Base-by-base conservation (phyloP, 2,888 invertebrate species). In the Epistrophe eligans region DNA sequence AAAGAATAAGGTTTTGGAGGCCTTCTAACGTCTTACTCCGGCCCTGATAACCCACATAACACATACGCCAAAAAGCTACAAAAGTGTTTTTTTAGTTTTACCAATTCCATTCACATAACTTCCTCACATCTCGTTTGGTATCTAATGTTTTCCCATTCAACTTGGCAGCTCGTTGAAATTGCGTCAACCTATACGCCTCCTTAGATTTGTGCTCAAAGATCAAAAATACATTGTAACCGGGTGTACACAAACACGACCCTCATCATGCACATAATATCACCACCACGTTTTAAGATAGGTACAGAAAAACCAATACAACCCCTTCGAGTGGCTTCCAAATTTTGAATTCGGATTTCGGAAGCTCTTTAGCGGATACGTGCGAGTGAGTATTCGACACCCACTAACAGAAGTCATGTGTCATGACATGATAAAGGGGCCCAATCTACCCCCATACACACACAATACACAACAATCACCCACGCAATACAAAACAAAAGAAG, bases 41-140 rank as follows among this genome's bases (percentile, higher is more conserved):
- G 4, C 55, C 8, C 28, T 55, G 32, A 9, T n/a, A 5, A 15
- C 32, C 8, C 9, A n/a, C 15, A 32, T 1, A 1, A 28, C 28
- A 52, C 15, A 9, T n/a, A 15, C 4, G 52, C 15, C 24, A 24
- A 40, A 24, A n/a, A 43, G 60, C 67, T 40, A 38, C 67, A 70
- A 43, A 38, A 24, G 9, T 58, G 15, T 48, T 48, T 66, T n/a
- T 52, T 52, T 73, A 48, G 70, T 67, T 60, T 84, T 77, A 57
- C 24, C 40, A 48, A 84, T 80, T 84, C 84, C n/a, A 43, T 72
- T 73, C 84, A 79, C 79, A 24, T 24, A 79, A 55, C 35, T 79
- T 73, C 32, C 43, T 13, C 70, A 76, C 76, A 80, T 60, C 76
- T 60, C 80, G 58, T 58, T 76, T 72, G 52, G 50, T 66, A 24